These are phyloP conservation scores for Amphipoea lucens DNA, from an alignment of 2,888 invertebrate species.

Conservation along the genomic window DNA sequence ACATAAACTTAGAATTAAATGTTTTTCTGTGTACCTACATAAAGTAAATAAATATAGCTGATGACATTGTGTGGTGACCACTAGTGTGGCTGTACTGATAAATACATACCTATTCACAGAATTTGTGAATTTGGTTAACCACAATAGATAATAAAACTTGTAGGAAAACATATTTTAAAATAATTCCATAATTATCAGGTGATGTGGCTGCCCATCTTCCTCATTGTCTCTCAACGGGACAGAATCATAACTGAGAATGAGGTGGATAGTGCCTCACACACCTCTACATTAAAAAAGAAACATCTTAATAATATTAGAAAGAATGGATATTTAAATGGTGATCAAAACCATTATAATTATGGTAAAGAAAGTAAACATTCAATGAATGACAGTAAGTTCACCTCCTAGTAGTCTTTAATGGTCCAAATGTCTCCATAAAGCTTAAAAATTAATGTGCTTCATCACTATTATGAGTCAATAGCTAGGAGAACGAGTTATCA, in stretches of 20 bases:
- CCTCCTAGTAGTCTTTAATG: neutral
- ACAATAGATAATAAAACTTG: slow-evolving; percentile 39
- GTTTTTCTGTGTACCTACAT: slow-evolving; percentile 12
- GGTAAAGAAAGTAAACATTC: neutral
- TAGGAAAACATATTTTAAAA: slow-evolving; percentile 4
- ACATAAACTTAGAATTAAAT: neutral
- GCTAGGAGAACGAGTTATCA: neutral
- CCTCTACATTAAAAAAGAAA: slow-evolving; percentile 42
- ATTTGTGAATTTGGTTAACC: slow-evolving; percentile 45
- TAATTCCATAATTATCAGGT: slow-evolving; percentile 8
- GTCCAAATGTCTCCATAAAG: neutral
- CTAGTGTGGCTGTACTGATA: slow-evolving; percentile 21
- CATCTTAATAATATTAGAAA: slow-evolving; percentile 7
- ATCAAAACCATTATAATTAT: neutral
- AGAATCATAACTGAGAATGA: slow-evolving; percentile 18
- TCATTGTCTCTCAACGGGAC: slow-evolving; percentile 3
- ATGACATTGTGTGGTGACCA: slow-evolving; percentile 5
- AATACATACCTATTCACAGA: slow-evolving; percentile 55
- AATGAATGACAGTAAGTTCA: neutral
- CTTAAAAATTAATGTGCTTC: neutral
- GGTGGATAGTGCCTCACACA: neutral
- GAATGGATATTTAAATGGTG: neutral
- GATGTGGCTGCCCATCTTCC: slow-evolving; percentile 26
- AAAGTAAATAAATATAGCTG: slow-evolving; percentile 1
- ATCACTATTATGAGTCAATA: neutral